Evolutionary conservation across 2,113 vertebrate species (phyloP).

Genomic region (Lota lota): DNA sequence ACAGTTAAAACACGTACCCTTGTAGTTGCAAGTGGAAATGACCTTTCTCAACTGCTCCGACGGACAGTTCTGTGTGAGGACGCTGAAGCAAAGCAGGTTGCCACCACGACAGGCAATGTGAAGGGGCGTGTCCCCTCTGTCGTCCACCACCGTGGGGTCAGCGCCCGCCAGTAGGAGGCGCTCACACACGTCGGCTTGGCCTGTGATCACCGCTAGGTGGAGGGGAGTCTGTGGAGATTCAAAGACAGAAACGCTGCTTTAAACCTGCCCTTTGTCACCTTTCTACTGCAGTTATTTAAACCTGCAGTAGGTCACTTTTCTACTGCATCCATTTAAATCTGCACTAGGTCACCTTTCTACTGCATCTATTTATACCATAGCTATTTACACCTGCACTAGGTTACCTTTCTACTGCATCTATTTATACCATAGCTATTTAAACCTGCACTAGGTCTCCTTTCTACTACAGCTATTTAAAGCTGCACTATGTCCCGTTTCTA

Average conservation of each 20-base stretch:
- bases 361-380: too few species aligned
- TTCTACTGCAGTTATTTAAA: too few species aligned
- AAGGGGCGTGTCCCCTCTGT: conserved; percentile 87
- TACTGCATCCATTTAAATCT: too few species aligned
- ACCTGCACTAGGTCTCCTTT: too few species aligned
- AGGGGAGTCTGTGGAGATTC: conserved; percentile 84
- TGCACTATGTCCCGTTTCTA: too few species aligned
- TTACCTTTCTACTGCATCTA: too few species aligned
- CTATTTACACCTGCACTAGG: too few species aligned
- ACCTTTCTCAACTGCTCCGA: conserved; percentile 71
- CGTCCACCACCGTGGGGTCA: conserved; percentile 86
- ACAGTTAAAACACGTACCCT: conserved; percentile 67
- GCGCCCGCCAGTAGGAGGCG: conserved; percentile 84
- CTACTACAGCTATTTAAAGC: too few species aligned
- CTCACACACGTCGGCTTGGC: conserved; percentile 83
- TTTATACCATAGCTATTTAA: too few species aligned
- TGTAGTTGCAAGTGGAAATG: conserved; percentile 86
- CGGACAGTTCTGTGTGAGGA: conserved; percentile 80
- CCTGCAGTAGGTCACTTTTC: too few species aligned
- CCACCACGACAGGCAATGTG: conserved; percentile 93
- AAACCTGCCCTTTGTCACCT: not conserved
- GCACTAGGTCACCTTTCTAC: too few species aligned
- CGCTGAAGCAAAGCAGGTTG: conserved; percentile 81
- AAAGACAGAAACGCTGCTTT: not conserved
- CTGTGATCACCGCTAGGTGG: conserved; percentile 92